Evolutionary conservation across 1,140 invertebrate species (phyloP).

Genomic region (Drosophila kepulauana): DNA sequence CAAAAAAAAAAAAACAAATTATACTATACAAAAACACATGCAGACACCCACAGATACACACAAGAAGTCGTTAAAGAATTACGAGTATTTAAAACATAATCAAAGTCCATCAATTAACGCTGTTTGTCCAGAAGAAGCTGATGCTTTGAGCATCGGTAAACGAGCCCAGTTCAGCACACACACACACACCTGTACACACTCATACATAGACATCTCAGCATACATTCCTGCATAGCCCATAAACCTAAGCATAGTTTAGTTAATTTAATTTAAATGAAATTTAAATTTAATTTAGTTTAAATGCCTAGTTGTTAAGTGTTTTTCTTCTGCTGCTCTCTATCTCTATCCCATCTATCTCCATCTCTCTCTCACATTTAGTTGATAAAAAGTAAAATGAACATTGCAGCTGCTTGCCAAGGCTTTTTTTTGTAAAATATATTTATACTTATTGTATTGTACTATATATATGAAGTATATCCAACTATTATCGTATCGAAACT

Average conservation of each 20-base stretch:
- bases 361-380: conserved; percentile 30
- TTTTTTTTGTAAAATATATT: conserved; percentile 81
- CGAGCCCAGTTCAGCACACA: conserved; percentile 41
- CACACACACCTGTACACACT: conserved; percentile 30
- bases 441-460: conserved; percentile 53
- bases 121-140: conserved; percentile 38
- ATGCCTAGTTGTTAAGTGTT: conserved; percentile 73
- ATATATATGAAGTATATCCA: conserved; percentile 44
- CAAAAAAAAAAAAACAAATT: conserved; percentile 7
- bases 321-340: conserved; percentile 33
- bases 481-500: conserved; percentile 39
- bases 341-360: conserved; percentile 9
- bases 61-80: conserved; percentile 29
- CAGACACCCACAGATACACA: neutral
- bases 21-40: conserved; percentile 8
- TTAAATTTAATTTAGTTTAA: conserved; percentile 84
- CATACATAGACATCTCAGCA: conserved; percentile 43
- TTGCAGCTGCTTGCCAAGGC: conserved; percentile 74
- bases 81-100: conserved; percentile 35
- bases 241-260: conserved; percentile 71
- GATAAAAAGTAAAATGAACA: conserved; percentile 15
- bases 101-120: conserved; percentile 41
- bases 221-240: conserved; percentile 73
- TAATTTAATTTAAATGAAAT: conserved; percentile 84
- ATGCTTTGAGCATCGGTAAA: conserved; percentile 66